These are phyloP conservation scores for Albula goreensis DNA, from an alignment of 2,113 vertebrate genomes.

Conservation along the genomic window DNA sequence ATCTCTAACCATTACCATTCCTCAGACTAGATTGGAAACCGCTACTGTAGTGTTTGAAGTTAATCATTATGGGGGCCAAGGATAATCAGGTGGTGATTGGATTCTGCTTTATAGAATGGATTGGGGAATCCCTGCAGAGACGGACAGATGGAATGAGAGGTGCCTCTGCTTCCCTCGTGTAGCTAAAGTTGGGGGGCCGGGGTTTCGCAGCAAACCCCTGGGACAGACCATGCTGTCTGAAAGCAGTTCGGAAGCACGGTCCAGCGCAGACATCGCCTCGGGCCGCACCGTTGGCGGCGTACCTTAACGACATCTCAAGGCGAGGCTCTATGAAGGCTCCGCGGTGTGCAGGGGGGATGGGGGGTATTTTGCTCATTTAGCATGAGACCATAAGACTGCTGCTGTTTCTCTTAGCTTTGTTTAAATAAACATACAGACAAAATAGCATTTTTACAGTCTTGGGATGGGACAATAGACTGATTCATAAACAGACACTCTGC, in stretches of 20 bases:
- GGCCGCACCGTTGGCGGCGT: neutral
- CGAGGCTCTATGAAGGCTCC: neutral
- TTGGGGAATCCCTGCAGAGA: neutral
- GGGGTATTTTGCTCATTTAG: neutral
- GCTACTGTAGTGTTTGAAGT: neutral
- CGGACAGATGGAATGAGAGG: neutral
- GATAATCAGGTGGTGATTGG: neutral
- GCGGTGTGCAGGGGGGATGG: neutral
- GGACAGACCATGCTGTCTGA: neutral
- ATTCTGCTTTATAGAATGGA: neutral
- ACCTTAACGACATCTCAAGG: neutral
- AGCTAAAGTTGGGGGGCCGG: neutral
- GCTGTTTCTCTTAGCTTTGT: neutral
- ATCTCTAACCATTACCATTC: neutral
- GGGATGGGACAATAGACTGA: neutral
- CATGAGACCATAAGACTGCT: neutral
- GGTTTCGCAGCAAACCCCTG: neutral
- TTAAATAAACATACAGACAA: neutral
- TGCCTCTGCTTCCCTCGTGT: neutral
- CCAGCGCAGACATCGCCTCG: neutral
- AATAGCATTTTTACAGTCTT: neutral
- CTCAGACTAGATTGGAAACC: neutral
- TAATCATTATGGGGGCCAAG: neutral
- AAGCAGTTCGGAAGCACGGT: neutral
- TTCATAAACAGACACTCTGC: no score